Conservation (phyloP, 2,797 vertebrate species). For the Brachyrhaphis roseni region DNA sequence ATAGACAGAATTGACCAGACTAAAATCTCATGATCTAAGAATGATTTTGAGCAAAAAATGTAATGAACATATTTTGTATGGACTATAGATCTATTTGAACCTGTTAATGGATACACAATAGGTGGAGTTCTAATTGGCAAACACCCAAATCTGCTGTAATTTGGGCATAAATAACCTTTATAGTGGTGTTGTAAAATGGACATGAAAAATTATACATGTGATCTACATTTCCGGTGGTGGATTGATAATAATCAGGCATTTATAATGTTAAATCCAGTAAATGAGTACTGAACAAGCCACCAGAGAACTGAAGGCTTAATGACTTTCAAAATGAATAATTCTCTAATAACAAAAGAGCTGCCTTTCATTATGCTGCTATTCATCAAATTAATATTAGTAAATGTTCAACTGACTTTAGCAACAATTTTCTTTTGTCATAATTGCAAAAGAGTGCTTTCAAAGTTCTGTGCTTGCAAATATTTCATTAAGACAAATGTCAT, state of each 20-base stretch:
- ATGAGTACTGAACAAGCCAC: neutral
- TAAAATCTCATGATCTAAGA: too few species aligned
- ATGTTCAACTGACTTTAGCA: neutral
- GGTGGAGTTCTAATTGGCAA: neutral
- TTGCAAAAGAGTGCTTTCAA: neutral
- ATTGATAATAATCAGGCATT: neutral
- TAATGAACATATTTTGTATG: too few species aligned
- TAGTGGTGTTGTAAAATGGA: neutral
- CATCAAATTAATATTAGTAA: neutral
- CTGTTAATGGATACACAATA: too few species aligned
- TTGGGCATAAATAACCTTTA: neutral
- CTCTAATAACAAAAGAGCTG: neutral
- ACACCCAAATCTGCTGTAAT: neutral
- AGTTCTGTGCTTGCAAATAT: neutral
- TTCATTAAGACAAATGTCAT: neutral
- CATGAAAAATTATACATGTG: neutral
- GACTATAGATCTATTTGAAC: too few species aligned
- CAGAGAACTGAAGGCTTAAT: neutral
- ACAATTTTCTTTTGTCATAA: slow-evolving; percentile 1
- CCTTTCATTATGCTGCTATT: neutral
- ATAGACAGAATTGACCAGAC: too few species aligned
- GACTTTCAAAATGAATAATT: neutral
- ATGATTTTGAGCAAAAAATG: too few species aligned
- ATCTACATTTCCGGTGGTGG: neutral
- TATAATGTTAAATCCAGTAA: neutral